Conservation (phyloP, 2,113 vertebrate genomes). For the Chionodraco myersi region DNA sequence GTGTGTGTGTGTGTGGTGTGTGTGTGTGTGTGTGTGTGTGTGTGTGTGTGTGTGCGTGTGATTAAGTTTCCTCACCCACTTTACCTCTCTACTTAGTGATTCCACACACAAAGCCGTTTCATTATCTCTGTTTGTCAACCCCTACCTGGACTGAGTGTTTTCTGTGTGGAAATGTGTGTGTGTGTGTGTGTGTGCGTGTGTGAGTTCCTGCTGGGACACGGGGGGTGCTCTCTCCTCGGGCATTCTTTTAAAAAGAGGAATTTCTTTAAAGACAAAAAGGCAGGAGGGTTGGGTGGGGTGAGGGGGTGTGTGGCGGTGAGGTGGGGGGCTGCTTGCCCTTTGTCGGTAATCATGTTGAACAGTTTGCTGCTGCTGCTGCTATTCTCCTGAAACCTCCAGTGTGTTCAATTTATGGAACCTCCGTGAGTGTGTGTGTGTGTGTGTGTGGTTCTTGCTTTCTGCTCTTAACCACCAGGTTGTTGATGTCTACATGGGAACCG, state of each 20-base stretch:
- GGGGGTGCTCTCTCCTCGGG: slow-evolving; percentile 62
- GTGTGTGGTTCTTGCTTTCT: slow-evolving; percentile 31
- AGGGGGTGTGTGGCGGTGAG: slow-evolving; percentile 49
- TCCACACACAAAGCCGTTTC: slow-evolving; percentile 37
- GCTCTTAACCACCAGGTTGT: slow-evolving; percentile 34
- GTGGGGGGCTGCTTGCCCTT: slow-evolving; percentile 72
- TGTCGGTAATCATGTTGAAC: slow-evolving; percentile 77
- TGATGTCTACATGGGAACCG: slow-evolving; percentile 50
- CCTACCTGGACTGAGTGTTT: slow-evolving; percentile 44
- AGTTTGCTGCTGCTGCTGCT: slow-evolving; percentile 65
- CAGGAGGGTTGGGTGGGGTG: slow-evolving; percentile 65
- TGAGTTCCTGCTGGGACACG: slow-evolving; percentile 58
- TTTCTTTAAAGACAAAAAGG: slow-evolving; percentile 84
- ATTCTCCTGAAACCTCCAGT: slow-evolving; percentile 48
- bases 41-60: too few species aligned
- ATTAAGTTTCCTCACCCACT: slow-evolving; percentile 50
- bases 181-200: slow-evolving; percentile 20
- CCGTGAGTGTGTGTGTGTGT: slow-evolving; percentile 28
- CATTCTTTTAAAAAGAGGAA: slow-evolving; percentile 83
- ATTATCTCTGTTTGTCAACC: slow-evolving; percentile 62
- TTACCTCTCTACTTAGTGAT: slow-evolving; percentile 24
- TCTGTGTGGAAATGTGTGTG: slow-evolving; percentile 17
- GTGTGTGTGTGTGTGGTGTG: not conserved
- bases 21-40: slow-evolving; percentile 2
- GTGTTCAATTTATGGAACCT: slow-evolving; percentile 60